Conservation (phyloP, 2,797 vertebrate genomes). For the Phylloscopus collybita region DNA sequence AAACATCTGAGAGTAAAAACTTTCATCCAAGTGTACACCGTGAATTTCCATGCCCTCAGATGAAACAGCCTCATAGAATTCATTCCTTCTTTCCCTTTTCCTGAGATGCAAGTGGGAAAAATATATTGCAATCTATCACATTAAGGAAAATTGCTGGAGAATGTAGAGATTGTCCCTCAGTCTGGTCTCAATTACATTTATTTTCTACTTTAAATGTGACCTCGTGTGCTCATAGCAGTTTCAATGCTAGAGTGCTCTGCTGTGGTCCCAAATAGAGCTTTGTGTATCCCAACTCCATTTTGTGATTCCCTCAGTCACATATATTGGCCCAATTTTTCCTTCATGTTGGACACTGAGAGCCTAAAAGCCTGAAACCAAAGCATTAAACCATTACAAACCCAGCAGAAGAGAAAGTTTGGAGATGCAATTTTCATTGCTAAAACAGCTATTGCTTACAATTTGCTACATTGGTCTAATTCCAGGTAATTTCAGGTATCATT, state of each 20-base stretch:
- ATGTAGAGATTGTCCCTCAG: background rate
- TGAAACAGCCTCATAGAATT: background rate
- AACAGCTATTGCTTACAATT: background rate
- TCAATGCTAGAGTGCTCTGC: background rate
- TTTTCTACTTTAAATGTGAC: background rate
- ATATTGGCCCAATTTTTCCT: background rate
- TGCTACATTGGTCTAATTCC: background rate
- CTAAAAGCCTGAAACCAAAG: background rate
- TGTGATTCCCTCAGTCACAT: background rate
- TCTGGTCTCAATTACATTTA: background rate
- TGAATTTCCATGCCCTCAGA: slow-evolving; percentile 14
- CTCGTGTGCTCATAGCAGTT: background rate
- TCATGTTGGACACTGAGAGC: background rate
- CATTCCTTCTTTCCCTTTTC: background rate
- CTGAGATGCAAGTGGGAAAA: background rate
- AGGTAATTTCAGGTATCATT: background rate
- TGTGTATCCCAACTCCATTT: background rate
- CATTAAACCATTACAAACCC: background rate
- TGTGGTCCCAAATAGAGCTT: background rate
- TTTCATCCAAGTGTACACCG: background rate
- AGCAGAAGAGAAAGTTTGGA: background rate
- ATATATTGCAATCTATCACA: background rate
- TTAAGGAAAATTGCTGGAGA: background rate
- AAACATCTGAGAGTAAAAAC: background rate
- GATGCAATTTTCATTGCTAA: background rate